phyloP scores from a whole-genome alignment of 2,797 vertebrate species.

The Vireo griseus region DNA sequence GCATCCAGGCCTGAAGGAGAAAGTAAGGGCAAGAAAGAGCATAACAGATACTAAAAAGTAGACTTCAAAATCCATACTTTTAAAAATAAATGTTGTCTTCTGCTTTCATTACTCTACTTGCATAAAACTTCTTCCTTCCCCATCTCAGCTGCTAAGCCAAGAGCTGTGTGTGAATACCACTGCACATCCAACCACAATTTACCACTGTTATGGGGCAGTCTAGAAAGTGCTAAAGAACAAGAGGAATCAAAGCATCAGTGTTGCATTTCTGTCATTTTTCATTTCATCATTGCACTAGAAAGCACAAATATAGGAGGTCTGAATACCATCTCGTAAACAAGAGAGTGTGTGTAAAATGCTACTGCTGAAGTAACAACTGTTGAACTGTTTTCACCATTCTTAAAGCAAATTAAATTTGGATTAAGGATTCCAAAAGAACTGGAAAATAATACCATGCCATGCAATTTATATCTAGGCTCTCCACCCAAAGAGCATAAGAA shows the following conservation, averaged over 20 bases:
- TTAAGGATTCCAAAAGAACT: background rate
- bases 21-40: background rate
- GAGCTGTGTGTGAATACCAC: background rate
- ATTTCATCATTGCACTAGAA: background rate
- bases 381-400: background rate
- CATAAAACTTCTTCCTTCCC: background rate
- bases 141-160: background rate
- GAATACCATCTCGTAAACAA: background rate
- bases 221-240: background rate
- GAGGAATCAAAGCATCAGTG: background rate
- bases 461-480: background rate
- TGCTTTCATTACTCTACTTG: background rate
- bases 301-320: background rate
- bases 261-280: background rate
- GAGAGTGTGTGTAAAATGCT: background rate
- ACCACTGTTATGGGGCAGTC: background rate
- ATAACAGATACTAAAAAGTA: background rate
- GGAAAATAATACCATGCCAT: background rate
- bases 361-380: background rate
- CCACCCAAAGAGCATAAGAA: background rate
- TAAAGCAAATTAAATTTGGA: background rate
- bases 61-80: background rate
- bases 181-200: background rate
- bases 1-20: background rate
- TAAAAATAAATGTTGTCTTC: background rate